Evolutionary conservation across 1,140 invertebrate genomes (phyloP), one percentile per base, ranked within the genome.

Genomic region (Belonocnema kinseyi): DNA sequence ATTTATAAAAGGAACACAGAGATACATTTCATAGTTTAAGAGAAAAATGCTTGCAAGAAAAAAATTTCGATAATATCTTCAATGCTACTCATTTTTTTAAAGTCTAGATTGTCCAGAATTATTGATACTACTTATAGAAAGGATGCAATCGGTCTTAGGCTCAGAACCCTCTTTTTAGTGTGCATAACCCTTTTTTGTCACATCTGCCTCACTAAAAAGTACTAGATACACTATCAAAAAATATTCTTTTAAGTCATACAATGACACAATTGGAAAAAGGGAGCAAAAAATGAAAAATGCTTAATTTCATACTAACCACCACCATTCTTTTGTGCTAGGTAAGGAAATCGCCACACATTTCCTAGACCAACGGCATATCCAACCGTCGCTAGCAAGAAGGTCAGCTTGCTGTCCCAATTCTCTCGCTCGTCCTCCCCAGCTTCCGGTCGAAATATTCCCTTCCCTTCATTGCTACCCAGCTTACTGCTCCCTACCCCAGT

Each of bases 301-400:
- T 77, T 74, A 11, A 21, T 71, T 52, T 52, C 33, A 51, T 77
- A 86, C 85, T 76, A 84, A 89, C 97, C 97, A 79, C 97, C 97
- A 0, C 97, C 97, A 86, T 98, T 98, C 87, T 98, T 97, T 87
- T 98, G 97, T 1, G 97, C 96, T 79, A 98, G 90, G 91, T 97
- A 97, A 0, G 97, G 96, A 91, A 98, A 97, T 81, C 96, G 92
- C 97, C 97, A 98, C 0, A 98, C 97, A 84, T 98, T 98, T n/a
- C 97, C 97, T 8, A 99, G 92, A 0, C 97, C 97, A 0, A 98
- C 97, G n/a, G 97, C 97, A 83, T 98, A 97, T 2, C 97, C 97
- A 16, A 98, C 95, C 16, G 97, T 97, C 0, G 97, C 97, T 72
- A 98, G 88, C 6, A 98, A 91, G 87, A 98, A 98, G 50, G 97